Evolutionary conservation across 92 coral and sea anemone genomes (phyloP).

Genomic region (Plumapathes pennacea): DNA sequence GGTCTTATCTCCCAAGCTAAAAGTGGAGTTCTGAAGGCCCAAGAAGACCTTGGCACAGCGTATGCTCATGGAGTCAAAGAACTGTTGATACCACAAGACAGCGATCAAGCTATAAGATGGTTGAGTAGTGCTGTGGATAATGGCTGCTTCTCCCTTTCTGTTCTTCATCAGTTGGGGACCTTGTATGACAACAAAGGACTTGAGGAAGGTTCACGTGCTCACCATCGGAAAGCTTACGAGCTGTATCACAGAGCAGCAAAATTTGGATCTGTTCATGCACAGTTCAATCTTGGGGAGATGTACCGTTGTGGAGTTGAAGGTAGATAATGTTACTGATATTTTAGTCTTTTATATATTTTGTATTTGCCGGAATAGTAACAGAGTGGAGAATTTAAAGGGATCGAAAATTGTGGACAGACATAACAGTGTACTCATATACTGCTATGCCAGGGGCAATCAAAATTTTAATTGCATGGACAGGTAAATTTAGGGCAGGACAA

Average conservation of each 20-base stretch:
- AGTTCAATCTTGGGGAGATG: constrained; percentile 55
- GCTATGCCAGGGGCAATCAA: too few species aligned
- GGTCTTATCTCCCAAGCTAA: constrained; percentile 24
- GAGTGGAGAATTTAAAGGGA: too few species aligned
- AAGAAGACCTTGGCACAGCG: constrained; percentile 29
- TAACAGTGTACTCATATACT: too few species aligned
- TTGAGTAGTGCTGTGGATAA: constrained; percentile 26
- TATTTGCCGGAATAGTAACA: too few species aligned
- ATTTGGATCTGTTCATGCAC: constrained; percentile 28
- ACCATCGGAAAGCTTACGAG: constrained; percentile 50
- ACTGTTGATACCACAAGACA: constrained; percentile 17
- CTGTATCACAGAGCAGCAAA: constrained; percentile 47
- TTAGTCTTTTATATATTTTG: too few species aligned
- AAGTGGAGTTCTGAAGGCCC: constrained; percentile 26
- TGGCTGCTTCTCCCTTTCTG: background rate
- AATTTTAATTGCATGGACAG: too few species aligned
- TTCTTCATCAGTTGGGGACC: constrained; percentile 15
- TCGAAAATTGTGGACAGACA: too few species aligned
- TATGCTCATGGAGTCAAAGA: constrained; percentile 37
- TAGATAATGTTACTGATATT: too few species aligned
- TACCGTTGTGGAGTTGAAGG: constrained; percentile 60
- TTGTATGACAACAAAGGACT: constrained; percentile 34
- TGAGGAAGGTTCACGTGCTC: too few species aligned
- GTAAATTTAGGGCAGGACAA: too few species aligned
- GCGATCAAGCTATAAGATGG: constrained; percentile 67